Base-by-base conservation (phyloP, 1,140 invertebrate species). In the Pogonus chalceus region DNA sequence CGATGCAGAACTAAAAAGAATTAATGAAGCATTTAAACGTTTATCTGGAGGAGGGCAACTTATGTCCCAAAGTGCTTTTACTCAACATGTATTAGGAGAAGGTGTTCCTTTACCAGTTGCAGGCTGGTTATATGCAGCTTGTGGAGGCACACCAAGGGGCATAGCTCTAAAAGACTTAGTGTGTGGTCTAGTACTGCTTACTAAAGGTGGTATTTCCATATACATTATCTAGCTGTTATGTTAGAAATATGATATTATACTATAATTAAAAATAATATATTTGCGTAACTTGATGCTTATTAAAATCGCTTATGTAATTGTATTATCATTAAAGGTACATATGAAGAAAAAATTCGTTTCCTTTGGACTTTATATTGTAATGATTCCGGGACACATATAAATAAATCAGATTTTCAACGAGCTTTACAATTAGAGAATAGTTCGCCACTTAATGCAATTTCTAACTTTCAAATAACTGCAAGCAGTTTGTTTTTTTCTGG, bases 361-460 rank as follows among this genome's bases (percentile, higher is more conserved):
- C 73, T 92, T 23, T 92, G 88, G 80, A 85, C 84, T 31, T 71
- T 92, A n/a, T 92, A 91, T 70, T 82, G 84, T 47, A 89, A 88
- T 64, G 88, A 91, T 61, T 78, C 78, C 58, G 84, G 83, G 46
- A 81, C 78, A n/a, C 79, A 83, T 63, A 84, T 92, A 23, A 73
- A 80, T 39, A 84, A 84, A 65, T 79, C 80, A 58, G 88, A 91
- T 53, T 88, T 91, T 69, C 77, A 85, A 12, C 74, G 77, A 57
- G 76, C 82, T 18, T 70, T 90, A 1, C 79, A 84, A 53, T 72
- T 77, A 31, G 79, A 80, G 59, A 75, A 74, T 1, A 62, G 58
- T 0, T 63, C 62, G 66, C 55, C 64, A 12, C 59, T 60, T 16
- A 54, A 57, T 31, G 7, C 37, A 16, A 56, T 59, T 10, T 46